Conservation (phyloP, 2,888 invertebrate genomes). For the Siphonodentalium dalli region DNA sequence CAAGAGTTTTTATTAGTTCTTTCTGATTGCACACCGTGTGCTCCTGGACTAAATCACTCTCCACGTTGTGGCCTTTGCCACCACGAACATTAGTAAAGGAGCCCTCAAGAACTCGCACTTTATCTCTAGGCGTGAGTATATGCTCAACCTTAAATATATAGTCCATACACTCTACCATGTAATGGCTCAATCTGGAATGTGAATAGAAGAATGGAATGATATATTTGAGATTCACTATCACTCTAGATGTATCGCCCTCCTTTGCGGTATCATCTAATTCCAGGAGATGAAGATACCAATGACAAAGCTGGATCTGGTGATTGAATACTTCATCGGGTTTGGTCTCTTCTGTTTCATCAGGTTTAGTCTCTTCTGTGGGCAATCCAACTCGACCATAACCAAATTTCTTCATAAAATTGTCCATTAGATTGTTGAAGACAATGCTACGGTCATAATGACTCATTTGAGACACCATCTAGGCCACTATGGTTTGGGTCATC, state of each 20-base stretch:
- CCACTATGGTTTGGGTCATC: conserved; percentile 12
- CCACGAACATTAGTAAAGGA: conserved; percentile 19
- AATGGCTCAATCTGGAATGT: conserved; percentile 18
- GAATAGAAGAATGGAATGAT: conserved; percentile 18
- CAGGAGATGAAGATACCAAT: conserved; percentile 19
- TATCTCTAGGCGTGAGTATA: conserved; percentile 13
- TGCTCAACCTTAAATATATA: conserved; percentile 14
- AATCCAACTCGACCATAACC: conserved; percentile 4
- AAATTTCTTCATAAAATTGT: conserved; percentile 11
- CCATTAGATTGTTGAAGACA: not conserved
- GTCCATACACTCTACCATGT: conserved; percentile 23
- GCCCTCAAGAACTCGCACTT: conserved; percentile 21
- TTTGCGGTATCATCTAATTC: conserved; percentile 27
- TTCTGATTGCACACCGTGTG: conserved; percentile 19
- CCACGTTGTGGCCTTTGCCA: conserved; percentile 15
- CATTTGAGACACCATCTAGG: not conserved
- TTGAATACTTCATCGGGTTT: conserved; percentile 11
- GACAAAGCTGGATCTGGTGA: conserved; percentile 14
- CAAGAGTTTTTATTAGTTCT: conserved; percentile 13
- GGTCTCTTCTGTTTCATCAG: not conserved
- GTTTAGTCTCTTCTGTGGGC: not conserved
- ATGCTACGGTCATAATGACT: not conserved
- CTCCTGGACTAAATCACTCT: conserved; percentile 20
- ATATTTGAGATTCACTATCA: conserved; percentile 11
- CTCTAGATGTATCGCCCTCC: conserved; percentile 23